Conservation (phyloP, 2,888 invertebrate genomes). For the Polymixis flavicincta region DNA sequence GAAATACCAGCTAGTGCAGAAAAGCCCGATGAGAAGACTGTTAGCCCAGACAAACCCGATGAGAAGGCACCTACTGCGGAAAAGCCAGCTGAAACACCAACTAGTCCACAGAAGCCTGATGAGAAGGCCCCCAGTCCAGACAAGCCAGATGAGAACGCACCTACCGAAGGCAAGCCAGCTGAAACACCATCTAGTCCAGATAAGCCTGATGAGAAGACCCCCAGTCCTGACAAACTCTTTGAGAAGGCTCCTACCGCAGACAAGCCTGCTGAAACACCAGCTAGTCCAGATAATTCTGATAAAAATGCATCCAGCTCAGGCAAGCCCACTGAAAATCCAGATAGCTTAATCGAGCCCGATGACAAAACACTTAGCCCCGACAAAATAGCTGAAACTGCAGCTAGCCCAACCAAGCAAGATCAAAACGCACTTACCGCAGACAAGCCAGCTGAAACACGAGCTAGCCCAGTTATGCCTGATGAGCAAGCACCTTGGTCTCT, state of each 20-base stretch:
- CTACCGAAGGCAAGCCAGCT: background rate
- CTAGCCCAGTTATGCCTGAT: background rate
- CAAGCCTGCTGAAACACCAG: rapidly evolving
- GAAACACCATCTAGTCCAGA: slow-evolving; percentile 14
- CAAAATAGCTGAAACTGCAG: slow-evolving; percentile 10
- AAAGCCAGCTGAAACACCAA: background rate
- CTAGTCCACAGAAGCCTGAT: background rate
- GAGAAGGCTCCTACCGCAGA: too few species aligned
- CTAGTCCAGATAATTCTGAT: too few species aligned
- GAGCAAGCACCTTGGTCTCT: too few species aligned
- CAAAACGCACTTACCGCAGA: too few species aligned
- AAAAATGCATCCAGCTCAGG: background rate
- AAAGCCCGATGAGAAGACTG: slow-evolving; percentile 6
- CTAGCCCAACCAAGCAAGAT: background rate
- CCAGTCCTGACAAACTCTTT: too few species aligned
- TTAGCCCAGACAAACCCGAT: background rate
- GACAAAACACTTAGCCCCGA: too few species aligned
- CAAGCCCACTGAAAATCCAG: too few species aligned
- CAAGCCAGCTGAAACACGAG: background rate
- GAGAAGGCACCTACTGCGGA: background rate
- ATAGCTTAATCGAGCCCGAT: too few species aligned
- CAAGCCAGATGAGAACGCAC: too few species aligned
- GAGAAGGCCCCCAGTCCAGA: background rate
- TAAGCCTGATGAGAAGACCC: background rate
- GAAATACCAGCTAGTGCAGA: slow-evolving; percentile 13